Conservation (phyloP, 1,140 invertebrate species). For the Sarcophaga peregrina region DNA sequence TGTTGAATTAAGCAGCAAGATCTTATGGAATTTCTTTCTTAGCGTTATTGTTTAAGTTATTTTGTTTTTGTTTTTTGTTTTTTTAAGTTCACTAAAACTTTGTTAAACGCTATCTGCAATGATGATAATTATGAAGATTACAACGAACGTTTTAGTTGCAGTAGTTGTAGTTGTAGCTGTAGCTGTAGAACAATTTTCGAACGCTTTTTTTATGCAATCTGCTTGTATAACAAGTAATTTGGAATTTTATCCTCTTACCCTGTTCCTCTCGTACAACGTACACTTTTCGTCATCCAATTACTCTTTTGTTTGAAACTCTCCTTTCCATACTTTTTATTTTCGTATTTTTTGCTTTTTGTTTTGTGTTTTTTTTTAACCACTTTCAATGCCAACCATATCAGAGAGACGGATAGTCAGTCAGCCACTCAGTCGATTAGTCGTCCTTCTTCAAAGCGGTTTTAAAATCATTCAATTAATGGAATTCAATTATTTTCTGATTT, state of each 20-base stretch:
- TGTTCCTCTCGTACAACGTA: background rate
- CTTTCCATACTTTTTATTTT: no score
- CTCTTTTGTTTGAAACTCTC: background rate
- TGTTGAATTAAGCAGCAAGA: background rate
- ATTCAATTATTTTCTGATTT: background rate
- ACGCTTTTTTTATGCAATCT: background rate
- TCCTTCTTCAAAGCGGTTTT: background rate
- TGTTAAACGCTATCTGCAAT: background rate
- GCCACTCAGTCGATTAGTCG: background rate
- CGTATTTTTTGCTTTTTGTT: no score
- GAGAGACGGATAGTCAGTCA: background rate
- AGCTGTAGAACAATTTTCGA: no score
- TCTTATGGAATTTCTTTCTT: no score
- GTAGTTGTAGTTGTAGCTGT: background rate
- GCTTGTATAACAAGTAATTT: conserved; percentile 13
- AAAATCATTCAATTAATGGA: background rate
- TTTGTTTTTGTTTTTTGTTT: no score
- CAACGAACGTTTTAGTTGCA: background rate
- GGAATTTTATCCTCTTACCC: background rate
- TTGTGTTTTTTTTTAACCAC: background rate
- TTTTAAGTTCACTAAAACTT: no score
- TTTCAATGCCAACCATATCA: background rate
- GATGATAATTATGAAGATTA: background rate
- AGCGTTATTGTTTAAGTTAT: no score
- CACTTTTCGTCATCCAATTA: background rate